These are phyloP conservation scores for Pegoplata infirma DNA, from an alignment of 2,888 invertebrate genomes.

Conservation along the genomic window DNA sequence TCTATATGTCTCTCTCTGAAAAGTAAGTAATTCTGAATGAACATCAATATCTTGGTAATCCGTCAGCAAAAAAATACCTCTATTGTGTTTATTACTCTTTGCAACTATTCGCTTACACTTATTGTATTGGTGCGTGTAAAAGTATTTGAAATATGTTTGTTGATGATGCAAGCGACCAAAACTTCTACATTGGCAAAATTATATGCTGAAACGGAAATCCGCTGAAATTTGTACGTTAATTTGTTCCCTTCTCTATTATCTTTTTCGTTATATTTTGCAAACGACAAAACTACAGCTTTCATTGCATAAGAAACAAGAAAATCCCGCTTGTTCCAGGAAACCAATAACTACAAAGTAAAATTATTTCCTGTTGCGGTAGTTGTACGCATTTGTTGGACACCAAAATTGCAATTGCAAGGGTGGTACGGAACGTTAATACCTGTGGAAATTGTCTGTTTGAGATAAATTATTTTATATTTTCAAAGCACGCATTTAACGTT, in stretches of 20 bases:
- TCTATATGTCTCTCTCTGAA: too few relatives aligned
- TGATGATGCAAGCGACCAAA: background rate
- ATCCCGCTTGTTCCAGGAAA: background rate
- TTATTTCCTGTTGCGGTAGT: conserved; percentile 7
- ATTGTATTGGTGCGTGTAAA: too few relatives aligned
- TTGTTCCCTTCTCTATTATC: background rate
- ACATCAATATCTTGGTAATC: too few relatives aligned
- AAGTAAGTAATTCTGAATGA: too few relatives aligned
- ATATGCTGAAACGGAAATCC: conserved; percentile 16
- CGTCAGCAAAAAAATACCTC: too few relatives aligned
- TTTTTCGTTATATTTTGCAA: background rate
- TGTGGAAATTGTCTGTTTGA: too few relatives aligned
- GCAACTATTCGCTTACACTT: too few relatives aligned
- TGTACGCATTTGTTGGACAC: conserved; percentile 5
- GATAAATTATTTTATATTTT: too few relatives aligned
- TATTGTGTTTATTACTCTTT: too few relatives aligned
- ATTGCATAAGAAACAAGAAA: conserved; percentile 5
- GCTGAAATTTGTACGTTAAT: conserved; percentile 1
- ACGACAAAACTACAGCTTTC: background rate
- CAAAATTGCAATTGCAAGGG: background rate
- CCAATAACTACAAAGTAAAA: conserved; percentile 6
- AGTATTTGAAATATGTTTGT: too few relatives aligned
- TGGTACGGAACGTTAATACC: too few relatives aligned
- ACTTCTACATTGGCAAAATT: conserved; percentile 2
- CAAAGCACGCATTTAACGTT: background rate